phyloP scores from a whole-genome alignment of 1,140 invertebrate genomes.

The Tetragnatha versicolor region DNA sequence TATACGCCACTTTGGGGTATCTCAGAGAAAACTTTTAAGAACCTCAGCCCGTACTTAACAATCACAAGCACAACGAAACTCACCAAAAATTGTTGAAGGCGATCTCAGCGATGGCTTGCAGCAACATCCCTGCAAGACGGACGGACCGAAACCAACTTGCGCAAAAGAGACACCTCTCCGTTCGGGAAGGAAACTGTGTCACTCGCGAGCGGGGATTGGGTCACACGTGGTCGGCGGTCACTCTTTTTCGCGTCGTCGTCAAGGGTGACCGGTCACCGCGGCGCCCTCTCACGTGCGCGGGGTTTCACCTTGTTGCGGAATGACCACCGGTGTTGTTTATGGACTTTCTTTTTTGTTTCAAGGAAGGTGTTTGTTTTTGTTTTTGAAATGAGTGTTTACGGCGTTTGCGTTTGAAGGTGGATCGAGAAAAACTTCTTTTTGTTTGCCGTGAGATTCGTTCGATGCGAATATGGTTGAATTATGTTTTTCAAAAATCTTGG shows the following conservation, averaged over 20 bases:
- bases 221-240: not conserved
- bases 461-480: too few relatives aligned
- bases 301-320: not conserved
- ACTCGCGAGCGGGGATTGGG: not conserved
- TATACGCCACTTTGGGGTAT: too few relatives aligned
- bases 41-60: too few relatives aligned
- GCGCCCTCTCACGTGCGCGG: not conserved
- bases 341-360: too few relatives aligned
- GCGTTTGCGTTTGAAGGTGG: too few relatives aligned
- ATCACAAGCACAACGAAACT: not conserved
- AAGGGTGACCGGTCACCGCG: constrained; percentile 19
- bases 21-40: too few relatives aligned
- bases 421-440: too few relatives aligned
- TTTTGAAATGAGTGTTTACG: too few relatives aligned
- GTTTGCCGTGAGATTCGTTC: too few relatives aligned
- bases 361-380: too few relatives aligned
- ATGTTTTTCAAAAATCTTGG: too few relatives aligned
- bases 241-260: not conserved
- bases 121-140: not conserved
- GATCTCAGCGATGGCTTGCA: constrained; percentile 33
- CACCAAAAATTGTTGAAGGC: constrained; percentile 34
- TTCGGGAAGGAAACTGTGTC: not conserved
- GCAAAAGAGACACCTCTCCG: not conserved
- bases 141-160: not conserved
- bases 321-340: too few relatives aligned